Evolutionary conservation across 1,140 invertebrate species (phyloP), one percentile per base, ranked within the genome.

Genomic region (Drosophila mauritiana): DNA sequence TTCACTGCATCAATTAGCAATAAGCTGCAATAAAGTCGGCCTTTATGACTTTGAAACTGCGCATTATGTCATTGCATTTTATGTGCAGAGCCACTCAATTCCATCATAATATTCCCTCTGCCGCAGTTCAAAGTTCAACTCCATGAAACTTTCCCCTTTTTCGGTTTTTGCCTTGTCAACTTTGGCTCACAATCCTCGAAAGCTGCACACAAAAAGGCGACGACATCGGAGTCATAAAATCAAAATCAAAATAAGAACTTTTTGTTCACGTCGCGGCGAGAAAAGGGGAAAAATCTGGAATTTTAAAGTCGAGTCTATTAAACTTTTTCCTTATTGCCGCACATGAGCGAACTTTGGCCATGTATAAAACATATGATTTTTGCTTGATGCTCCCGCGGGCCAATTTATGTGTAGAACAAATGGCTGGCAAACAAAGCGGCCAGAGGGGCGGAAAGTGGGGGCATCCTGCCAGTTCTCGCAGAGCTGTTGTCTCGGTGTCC

Each of bases 281-380:
- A 53, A 59, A 75, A 73, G 62, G 20, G 20, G 37, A 4, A 39
- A 54, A 59, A 78, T 48, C 48, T 55, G 57, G 52, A 77, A 82
- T 88, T 82, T 86, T 86, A 81, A 86, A 86, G 78, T 49, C 59
- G 69, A 78, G 83, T 88, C 79, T 86, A 83, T 88, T 86, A 88
- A 82, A 79, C 58, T 86, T 86, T 82, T 80, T 82, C 49, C 25
- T 64, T 57, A 36, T 5, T 39, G 42, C 22, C 55, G 48, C 52
- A 54, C 62, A 68, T 56, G 54, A 48, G 37, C 34, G 27, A 83
- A 83, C 64, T 80, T 84, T 69, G 64, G 65, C 75, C 84, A 83
- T 88, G 83, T 83, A 88, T 88, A 83, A 88, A 88, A 88, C 83
- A 88, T 88, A 88, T 88, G 83, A 88, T 89, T 89, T 89, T 88